phyloP scores from a whole-genome alignment of 2,888 invertebrate genomes.

The Drosophila infuscata region DNA sequence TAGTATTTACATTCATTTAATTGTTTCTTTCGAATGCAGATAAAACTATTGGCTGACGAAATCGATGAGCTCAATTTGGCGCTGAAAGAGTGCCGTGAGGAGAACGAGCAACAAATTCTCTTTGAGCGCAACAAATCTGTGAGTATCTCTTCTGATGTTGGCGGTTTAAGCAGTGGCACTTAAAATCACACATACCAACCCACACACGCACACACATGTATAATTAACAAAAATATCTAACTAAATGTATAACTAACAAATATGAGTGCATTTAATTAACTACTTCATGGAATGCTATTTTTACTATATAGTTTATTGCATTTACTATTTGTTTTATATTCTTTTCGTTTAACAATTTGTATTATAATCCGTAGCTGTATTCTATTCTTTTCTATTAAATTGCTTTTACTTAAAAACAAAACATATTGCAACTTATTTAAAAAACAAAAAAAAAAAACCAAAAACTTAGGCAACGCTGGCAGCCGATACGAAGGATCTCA shows the following conservation, averaged over 20 bases:
- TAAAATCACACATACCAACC: slow-evolving; percentile 31
- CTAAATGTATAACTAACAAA: slow-evolving; percentile 42
- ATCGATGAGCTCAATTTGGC: slow-evolving; percentile 90
- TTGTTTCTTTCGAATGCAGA: slow-evolving; percentile 60
- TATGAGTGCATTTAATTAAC: slow-evolving; percentile 18
- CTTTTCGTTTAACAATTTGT: slow-evolving; percentile 21
- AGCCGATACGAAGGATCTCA: slow-evolving; percentile 81
- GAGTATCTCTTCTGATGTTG: slow-evolving; percentile 85
- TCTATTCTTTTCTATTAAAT: slow-evolving; percentile 37
- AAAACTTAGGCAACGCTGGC: slow-evolving; percentile 79
- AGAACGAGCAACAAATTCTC: slow-evolving; percentile 86
- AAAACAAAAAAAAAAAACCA: slow-evolving; percentile 23
- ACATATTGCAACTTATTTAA: slow-evolving; percentile 32
- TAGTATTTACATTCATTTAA: neutral
- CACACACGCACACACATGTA: slow-evolving; percentile 21
- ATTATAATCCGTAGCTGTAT: slow-evolving; percentile 17
- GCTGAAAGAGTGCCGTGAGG: slow-evolving; percentile 86
- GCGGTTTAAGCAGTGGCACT: slow-evolving; percentile 73
- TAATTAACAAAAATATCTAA: slow-evolving; percentile 21
- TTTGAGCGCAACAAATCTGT: slow-evolving; percentile 87
- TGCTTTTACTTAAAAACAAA: slow-evolving; percentile 15
- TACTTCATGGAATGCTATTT: slow-evolving; percentile 23
- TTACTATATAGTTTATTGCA: slow-evolving; percentile 12
- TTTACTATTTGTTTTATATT: slow-evolving; percentile 9
- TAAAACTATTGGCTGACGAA: slow-evolving; percentile 89